A percentile compares a stretch with the other conserved stretches of the same genome.
Evolutionary conservation across 2,888 invertebrate genomes (phyloP).

Genomic region (Drosophila mimica): DNA sequence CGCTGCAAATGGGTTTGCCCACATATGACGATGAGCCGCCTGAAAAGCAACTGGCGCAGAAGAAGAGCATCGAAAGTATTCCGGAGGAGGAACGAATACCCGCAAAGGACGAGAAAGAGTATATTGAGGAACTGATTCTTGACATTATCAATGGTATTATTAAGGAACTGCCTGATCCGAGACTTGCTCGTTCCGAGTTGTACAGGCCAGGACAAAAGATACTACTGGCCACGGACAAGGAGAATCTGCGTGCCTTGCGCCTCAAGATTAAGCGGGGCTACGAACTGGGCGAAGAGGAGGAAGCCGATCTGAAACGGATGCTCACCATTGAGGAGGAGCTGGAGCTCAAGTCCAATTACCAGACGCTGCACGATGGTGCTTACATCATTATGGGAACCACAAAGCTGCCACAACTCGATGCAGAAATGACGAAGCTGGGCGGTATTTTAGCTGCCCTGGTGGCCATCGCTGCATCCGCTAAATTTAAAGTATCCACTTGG

Average conservation of each 20-base stretch:
- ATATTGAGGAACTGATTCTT: constrained; percentile 67
- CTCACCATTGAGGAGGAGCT: constrained; percentile 86
- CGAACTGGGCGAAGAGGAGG: constrained; percentile 85
- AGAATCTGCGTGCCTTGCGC: constrained; percentile 76
- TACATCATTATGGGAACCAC: constrained; percentile 87
- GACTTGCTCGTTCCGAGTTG: constrained; percentile 44
- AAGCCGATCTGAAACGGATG: constrained; percentile 76
- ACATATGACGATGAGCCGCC: constrained; percentile 57
- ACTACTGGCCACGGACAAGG: constrained; percentile 78
- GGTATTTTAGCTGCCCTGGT: constrained; percentile 74
- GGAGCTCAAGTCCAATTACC: constrained; percentile 87
- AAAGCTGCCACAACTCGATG: constrained; percentile 84
- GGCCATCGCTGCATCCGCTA: constrained; percentile 86
- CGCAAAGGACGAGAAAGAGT: constrained; percentile 65
- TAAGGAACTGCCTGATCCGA: constrained; percentile 53
- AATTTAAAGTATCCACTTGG: constrained; percentile 87
- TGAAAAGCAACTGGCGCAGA: constrained; percentile 40
- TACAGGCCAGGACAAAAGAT: constrained; percentile 78
- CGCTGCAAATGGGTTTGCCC: constrained; percentile 72
- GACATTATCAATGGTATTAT: constrained; percentile 72
- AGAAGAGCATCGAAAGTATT: constrained; percentile 80
- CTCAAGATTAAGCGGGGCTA: constrained; percentile 76
- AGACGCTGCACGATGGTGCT: constrained; percentile 86
- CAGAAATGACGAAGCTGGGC: constrained; percentile 70
- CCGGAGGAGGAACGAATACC: constrained; percentile 73